Conservation (phyloP, 2,888 invertebrate genomes). For the Amphipoea lucens region DNA sequence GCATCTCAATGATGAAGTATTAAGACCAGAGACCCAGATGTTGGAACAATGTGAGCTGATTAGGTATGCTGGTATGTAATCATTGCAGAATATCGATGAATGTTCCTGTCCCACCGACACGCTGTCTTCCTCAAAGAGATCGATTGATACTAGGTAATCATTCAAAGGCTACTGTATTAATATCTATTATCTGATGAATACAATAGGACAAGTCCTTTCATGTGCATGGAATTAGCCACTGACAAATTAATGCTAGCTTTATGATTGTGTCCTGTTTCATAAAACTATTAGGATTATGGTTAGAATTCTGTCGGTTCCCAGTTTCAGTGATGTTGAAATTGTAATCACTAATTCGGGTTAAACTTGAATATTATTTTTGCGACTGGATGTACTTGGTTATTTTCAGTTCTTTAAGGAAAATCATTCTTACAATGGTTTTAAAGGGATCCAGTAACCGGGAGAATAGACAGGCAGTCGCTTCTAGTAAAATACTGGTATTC, state of each 20-base stretch:
- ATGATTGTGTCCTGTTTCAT: conserved; percentile 14
- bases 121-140: background rate
- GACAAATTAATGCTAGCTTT: conserved; percentile 18
- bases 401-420: background rate
- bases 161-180: conserved; percentile 26
- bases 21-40: background rate
- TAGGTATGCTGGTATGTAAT: background rate
- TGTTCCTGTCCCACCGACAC: background rate
- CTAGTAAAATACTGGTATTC: background rate
- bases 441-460: background rate
- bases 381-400: background rate
- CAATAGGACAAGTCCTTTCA: conserved; percentile 24
- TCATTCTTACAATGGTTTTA: background rate
- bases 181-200: conserved; percentile 21
- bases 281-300: background rate
- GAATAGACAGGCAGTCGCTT: background rate
- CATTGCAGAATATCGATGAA: background rate
- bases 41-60: background rate
- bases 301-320: background rate
- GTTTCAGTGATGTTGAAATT: background rate
- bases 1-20: background rate
- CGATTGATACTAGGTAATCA: conserved; percentile 10
- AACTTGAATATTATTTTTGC: background rate
- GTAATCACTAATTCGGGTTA: background rate
- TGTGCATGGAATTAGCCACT: conserved; percentile 28